Evolutionary conservation across 2,888 invertebrate species (phyloP).

Genomic region (Cyrtodaria siliqua): DNA sequence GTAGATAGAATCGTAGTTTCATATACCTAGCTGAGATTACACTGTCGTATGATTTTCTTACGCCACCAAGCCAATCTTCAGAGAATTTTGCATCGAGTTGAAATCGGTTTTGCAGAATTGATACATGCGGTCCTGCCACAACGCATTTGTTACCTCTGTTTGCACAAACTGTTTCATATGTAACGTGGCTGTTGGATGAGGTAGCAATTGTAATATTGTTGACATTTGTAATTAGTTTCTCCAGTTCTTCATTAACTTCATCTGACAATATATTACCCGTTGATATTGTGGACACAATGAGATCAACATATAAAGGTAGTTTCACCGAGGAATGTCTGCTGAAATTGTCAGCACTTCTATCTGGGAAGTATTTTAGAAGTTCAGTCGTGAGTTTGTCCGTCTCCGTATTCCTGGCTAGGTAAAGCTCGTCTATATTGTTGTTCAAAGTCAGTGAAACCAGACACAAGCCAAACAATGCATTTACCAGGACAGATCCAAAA

Average conservation of each 20-base stretch:
- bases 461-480: constrained; percentile 39
- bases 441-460: constrained; percentile 34
- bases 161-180: constrained; percentile 34
- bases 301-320: constrained; percentile 44
- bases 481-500: constrained; percentile 26
- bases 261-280: too few relatives aligned
- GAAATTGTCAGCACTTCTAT: constrained; percentile 26
- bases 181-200: neutral
- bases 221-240: too few relatives aligned
- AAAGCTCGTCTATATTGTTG: constrained; percentile 49
- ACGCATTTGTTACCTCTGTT: constrained; percentile 33
- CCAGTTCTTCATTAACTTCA: too few relatives aligned
- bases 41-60: neutral
- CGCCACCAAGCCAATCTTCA: too few relatives aligned
- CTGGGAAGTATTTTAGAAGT: constrained; percentile 31
- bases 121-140: too few relatives aligned
- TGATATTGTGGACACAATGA: too few relatives aligned
- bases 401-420: constrained; percentile 24
- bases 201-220: too few relatives aligned
- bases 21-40: constrained; percentile 20
- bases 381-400: constrained; percentile 25
- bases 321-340: constrained; percentile 26
- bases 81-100: too few relatives aligned
- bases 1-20: constrained; percentile 44
- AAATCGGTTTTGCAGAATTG: too few relatives aligned